These are phyloP conservation scores for Xestia sexstrigata DNA, from an alignment of 2,888 invertebrate genomes.

Conservation along the genomic window DNA sequence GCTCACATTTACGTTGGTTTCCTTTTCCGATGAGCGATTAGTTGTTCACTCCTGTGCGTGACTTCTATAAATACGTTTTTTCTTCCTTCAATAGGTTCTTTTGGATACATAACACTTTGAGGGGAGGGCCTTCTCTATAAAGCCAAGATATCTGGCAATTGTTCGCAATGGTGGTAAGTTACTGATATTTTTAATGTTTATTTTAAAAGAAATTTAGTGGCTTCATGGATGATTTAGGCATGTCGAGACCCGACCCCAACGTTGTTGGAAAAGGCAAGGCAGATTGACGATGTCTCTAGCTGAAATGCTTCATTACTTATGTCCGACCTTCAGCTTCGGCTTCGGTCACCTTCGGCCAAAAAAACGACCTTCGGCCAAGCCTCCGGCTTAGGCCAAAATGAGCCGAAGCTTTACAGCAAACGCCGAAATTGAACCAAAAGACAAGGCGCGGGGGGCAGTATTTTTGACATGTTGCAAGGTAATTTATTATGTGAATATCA, in stretches of 20 bases:
- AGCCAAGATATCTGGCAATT: background rate
- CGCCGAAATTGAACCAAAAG: background rate
- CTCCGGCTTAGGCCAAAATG: no score
- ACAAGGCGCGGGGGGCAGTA: background rate
- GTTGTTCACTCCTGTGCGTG: background rate
- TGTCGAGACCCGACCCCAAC: background rate
- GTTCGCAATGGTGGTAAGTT: background rate
- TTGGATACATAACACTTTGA: background rate
- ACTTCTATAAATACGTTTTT: background rate
- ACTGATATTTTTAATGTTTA: background rate
- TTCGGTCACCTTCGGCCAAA: no score
- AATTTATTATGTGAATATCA: no score
- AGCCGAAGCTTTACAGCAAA: background rate
- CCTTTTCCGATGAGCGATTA: background rate
- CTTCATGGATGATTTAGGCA: background rate
- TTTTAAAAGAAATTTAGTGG: background rate
- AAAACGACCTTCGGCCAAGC: no score
- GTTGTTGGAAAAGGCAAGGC: background rate
- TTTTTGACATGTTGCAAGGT: no score
- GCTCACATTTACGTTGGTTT: background rate
- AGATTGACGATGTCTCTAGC: background rate
- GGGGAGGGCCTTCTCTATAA: background rate
- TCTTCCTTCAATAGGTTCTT: background rate
- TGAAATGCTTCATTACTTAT: background rate
- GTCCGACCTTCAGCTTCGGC: background rate